Base-by-base conservation (phyloP, 2,797 vertebrate genomes). In the Poeciliopsis infans region DNA sequence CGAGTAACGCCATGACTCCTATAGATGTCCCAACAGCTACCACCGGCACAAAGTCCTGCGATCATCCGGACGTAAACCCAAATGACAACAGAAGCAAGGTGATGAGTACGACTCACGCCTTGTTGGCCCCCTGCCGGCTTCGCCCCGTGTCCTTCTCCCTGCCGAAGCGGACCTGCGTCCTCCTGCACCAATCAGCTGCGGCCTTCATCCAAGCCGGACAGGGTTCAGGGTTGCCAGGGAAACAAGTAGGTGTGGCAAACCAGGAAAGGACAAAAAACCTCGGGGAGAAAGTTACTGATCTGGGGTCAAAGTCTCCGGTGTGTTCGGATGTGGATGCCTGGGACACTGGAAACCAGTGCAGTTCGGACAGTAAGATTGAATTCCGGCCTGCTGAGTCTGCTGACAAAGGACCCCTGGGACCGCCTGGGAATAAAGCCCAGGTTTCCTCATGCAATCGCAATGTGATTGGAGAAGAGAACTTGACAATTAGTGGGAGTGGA, bases 91-190 rank as follows among this genome's bases (percentile, higher is more conserved):
- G 57, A 2, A 78, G 61, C 78, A 70, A 77, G 72, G 76, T 36
- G 0, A 36, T 18, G 7, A 43, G 66, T 0, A 72, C 57, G 13
- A 53, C 45, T 10, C 74, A 72, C 1, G 3, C 74, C 33, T 73
- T 25, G 28, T 88, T 72, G 0, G 2, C 74, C 59, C 79, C 74
- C 31, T 31, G 75, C 81, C 83, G 94, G 75, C 72, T 92, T 45
- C 93, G 94, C 0, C 94, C 94, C 0, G 92, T 95, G 31, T 94
- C 93, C 69, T 94, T 95, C 86, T 92, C 94, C 0, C 87, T 95
- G 72, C 93, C 93, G 8, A 95, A 94, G 72, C 85, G 93, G 79
- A 94, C 84, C 83, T 93, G 93, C 3, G 83, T 93, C 74, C 93
- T 95, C 15, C 89, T 93, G 36, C 93, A 94, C 87, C 93, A 91